Evolutionary conservation across 2,113 vertebrate genomes (phyloP).

Genomic region (Pitta sordida): DNA sequence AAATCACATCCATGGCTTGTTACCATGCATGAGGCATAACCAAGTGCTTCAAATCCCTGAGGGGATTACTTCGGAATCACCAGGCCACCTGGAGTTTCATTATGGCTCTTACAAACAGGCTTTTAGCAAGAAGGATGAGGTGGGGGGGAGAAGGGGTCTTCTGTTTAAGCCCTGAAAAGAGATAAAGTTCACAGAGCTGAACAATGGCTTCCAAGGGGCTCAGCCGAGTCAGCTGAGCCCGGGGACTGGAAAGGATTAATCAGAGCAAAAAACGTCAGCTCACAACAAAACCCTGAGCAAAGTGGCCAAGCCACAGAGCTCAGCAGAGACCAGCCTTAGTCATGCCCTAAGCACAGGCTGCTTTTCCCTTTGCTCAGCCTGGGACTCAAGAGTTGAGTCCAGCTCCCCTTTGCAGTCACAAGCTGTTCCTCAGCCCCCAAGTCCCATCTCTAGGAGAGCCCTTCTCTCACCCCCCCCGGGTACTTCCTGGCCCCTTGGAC

Average conservation of each 20-base stretch:
- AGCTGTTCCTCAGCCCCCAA: neutral
- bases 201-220: slow-evolving; percentile 46
- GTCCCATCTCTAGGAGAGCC: neutral
- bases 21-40: slow-evolving; percentile 59
- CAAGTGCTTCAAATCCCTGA: slow-evolving; percentile 61
- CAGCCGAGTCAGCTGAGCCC: slow-evolving; percentile 58
- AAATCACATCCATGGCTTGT: slow-evolving; percentile 57
- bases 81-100: slow-evolving; percentile 67
- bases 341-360: neutral
- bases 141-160: slow-evolving; percentile 43
- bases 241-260: slow-evolving; percentile 60
- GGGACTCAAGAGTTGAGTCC: neutral
- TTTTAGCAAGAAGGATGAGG: slow-evolving; percentile 63
- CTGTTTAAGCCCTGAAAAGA: slow-evolving; percentile 48
- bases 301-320: slow-evolving; percentile 53
- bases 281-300: slow-evolving; percentile 16
- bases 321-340: neutral
- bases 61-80: slow-evolving; percentile 58
- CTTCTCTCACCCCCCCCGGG: neutral
- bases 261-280: slow-evolving; percentile 60
- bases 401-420: neutral
- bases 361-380: neutral
- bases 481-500: neutral
- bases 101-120: slow-evolving; percentile 62
- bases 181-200: slow-evolving; percentile 33